Evolutionary conservation across 2,888 invertebrate genomes (phyloP), one percentile per base, ranked within the genome.

Genomic region (Euclidia mi): DNA sequence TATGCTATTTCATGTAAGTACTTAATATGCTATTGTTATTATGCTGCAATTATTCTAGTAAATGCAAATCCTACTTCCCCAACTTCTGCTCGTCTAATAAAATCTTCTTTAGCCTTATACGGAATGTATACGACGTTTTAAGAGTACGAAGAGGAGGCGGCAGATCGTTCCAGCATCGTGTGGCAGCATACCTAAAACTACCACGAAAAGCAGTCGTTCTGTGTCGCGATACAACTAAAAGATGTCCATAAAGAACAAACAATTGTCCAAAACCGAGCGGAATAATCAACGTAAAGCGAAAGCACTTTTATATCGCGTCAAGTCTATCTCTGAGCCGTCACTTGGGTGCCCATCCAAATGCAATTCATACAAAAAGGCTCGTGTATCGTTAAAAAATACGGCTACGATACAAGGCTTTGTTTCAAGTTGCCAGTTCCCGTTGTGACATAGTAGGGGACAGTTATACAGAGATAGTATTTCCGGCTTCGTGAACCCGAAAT

Each of bases 381-480:
- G 56, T 65, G 60, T 65, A 65, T 63, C 56, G 72, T 62, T 63
- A 76, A 71, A 74, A 78, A 75, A n/a, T n/a, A n/a, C n/a, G n/a
- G n/a, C n/a, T 75, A 68, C 67, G 66, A 67, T 60, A 53, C 38
- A 43, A 51, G 46, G 63, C 64, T 67, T 78, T 78, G 78, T 79
- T 79, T 69, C 63, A 66, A 71, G 66, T 67, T 71, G 65, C 58
- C 56, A 64, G 50, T 25, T 25, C 20, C 53, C 60, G 44, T 47
- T 59, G 70, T 71, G 77, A 78, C 79, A 75, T 58, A 64, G 66
- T 52, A 60, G n/a, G 51, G 65, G 71, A 65, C 78, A 75, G 68
- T 78, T 74, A 77, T 57, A 71, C 80, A 65, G 79, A 82, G 89
- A 84, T 84, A 84, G 80, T 71, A 78, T 79, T 82, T 84, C 83